Conservation (phyloP, 2,113 vertebrate species). For the Bufo gargarizans region DNA sequence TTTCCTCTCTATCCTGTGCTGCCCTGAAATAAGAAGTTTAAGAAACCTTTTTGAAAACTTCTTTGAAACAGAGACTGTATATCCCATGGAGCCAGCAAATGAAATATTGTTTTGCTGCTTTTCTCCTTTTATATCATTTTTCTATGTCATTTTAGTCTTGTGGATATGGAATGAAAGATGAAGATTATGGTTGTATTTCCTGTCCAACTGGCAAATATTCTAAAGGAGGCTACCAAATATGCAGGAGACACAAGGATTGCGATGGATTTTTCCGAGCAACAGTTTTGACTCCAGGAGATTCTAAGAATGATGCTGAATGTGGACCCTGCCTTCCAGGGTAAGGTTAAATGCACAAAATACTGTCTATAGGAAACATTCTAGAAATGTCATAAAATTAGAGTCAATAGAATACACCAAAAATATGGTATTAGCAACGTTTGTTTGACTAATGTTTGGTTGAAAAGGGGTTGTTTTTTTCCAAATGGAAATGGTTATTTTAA, state of each 20-base stretch:
- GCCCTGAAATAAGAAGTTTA: no score
- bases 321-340: conserved; percentile 94
- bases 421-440: not conserved
- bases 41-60: no score
- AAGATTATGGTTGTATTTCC: conserved; percentile 86
- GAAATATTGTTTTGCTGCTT: not conserved
- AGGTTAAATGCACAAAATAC: conserved; percentile 54
- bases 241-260: conserved; percentile 93
- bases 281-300: conserved; percentile 82
- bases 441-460: not conserved
- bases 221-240: conserved; percentile 96
- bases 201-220: conserved; percentile 93
- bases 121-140: not conserved
- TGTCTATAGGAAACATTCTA: no score
- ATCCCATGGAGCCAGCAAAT: not conserved
- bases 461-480: not conserved
- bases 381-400: not conserved
- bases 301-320: conserved; percentile 92
- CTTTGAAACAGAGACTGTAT: not conserved
- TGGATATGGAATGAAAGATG: conserved; percentile 90
- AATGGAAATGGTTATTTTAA: no score
- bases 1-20: not conserved
- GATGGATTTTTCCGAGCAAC: conserved; percentile 91
- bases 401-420: not conserved
- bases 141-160: conserved; percentile 78